Evolutionary conservation across 2,797 vertebrate genomes (phyloP), one percentile per base, ranked within the genome.

Genomic region (Pseudochirops cupreus): DNA sequence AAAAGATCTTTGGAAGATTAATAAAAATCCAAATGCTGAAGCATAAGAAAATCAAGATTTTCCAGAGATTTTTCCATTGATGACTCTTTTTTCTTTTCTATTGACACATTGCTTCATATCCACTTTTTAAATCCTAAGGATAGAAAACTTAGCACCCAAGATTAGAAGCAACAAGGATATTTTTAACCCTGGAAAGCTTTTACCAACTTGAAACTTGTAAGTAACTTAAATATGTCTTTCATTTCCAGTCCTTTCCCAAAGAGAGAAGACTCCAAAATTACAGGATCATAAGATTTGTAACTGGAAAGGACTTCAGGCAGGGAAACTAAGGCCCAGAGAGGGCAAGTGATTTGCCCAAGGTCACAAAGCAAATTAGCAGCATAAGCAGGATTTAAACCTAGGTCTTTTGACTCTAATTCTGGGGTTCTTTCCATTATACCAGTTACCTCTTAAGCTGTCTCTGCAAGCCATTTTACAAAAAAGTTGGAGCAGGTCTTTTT

Each of bases 111-210:
- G 59, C 21, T 14, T 39, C 21, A 1, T 0, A 7, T n/a, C 28
- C 28, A 54, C 29, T 91, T 91, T 91, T 91, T n/a, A 54, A 53
- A 24, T 33, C 28, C 28, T 54, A 54, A 91, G 9, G 9, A 55
- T 24, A 91, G 52, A 91, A 55, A 91, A 91, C 50, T 91, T 91
- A 55, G 52, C 90, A 91, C 90, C 90, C 90, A 55, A 87, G 74
- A 87, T 87, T 50, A 87, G 74, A 87, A 87, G 50, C 55, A 91
- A 55, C 90, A 31, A 33, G 12, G 7, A 54, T 91, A 53, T 91
- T 54, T 91, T 55, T 53, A 91, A 55, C 29, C 28, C 53, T 31
- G 53, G 53, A 55, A 54, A 87, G 90, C 90, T 91, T 53, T 91
- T 18, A 55, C 52, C 5, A 1, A 16, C 55, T 87, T 91, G 14